Conservation (phyloP, 2,113 vertebrate species). For the Paedocypris sp. region DNA sequence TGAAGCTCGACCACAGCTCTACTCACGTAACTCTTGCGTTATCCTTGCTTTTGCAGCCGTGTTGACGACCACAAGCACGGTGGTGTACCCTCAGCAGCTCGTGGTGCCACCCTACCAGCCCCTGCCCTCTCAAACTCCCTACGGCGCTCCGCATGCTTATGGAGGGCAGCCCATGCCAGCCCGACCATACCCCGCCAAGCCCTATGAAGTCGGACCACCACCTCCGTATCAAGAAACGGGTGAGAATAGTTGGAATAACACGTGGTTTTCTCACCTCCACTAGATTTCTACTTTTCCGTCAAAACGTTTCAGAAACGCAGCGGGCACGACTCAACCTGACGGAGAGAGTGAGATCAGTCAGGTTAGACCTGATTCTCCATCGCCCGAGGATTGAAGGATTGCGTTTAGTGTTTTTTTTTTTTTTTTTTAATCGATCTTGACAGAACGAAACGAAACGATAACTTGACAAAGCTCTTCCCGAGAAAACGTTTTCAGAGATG, state of each 20-base stretch:
- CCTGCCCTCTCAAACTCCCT: conserved; percentile 63
- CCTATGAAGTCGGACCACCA: conserved; percentile 63
- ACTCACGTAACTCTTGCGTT: not conserved
- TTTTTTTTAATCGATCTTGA: too few species aligned
- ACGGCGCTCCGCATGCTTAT: conserved; percentile 45
- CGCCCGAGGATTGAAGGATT: too few species aligned
- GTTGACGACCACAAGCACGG: conserved; percentile 63
- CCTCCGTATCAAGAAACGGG: conserved; percentile 78
- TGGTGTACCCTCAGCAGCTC: conserved; percentile 68
- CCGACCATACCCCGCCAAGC: conserved; percentile 54
- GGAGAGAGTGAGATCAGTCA: too few species aligned
- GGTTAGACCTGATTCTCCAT: too few species aligned
- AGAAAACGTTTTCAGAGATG: too few species aligned
- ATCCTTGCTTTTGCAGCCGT: conserved; percentile 61
- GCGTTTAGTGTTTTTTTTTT: too few species aligned
- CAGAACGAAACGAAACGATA: too few species aligned
- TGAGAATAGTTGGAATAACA: conserved; percentile 33
- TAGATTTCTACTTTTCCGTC: too few species aligned
- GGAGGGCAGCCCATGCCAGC: conserved; percentile 40
- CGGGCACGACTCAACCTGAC: too few species aligned
- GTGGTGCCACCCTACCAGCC: conserved; percentile 65
- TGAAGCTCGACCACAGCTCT: not conserved
- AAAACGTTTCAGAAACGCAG: too few species aligned
- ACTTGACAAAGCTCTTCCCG: too few species aligned
- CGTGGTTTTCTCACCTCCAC: too few species aligned